phyloP scores from a whole-genome alignment of 2,888 invertebrate genomes.

The Andrena praecox region DNA sequence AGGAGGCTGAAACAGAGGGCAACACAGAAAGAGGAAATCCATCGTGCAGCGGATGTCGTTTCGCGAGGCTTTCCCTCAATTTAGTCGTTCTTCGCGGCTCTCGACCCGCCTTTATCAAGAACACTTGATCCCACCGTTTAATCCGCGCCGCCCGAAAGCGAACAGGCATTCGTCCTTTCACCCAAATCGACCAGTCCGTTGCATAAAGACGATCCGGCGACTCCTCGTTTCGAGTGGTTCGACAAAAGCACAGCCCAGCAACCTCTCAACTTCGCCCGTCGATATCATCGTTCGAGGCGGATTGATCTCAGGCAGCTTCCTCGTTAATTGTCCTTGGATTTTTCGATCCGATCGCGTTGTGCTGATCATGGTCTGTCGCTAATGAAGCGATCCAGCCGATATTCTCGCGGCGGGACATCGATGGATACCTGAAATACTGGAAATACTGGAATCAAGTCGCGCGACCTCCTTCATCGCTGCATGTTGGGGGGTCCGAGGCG shows the following conservation, averaged over 20 bases:
- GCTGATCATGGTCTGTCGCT: conserved; percentile 42
- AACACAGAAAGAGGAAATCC: conserved; percentile 8
- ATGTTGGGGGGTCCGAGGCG: conserved; percentile 2
- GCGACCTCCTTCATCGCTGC: conserved; percentile 42
- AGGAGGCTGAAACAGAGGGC: not conserved
- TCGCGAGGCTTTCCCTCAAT: conserved; percentile 36
- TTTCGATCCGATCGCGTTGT: conserved; percentile 24
- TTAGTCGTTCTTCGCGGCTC: conserved; percentile 49
- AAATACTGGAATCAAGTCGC: conserved; percentile 32
- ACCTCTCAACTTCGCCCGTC: conserved; percentile 18
- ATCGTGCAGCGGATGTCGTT: not conserved
- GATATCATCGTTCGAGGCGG: not conserved
- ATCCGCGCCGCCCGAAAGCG: conserved; percentile 44
- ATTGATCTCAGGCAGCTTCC: not conserved
- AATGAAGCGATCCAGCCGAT: conserved; percentile 58
- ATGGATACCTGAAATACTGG: conserved; percentile 61
- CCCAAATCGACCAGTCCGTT: conserved; percentile 18
- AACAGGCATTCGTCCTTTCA: conserved; percentile 53
- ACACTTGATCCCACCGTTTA: conserved; percentile 57
- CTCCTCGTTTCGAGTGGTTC: conserved; percentile 56
- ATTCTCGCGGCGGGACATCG: conserved; percentile 31
- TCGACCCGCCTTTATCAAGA: conserved; percentile 55
- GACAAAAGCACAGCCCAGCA: conserved; percentile 42
- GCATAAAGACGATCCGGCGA: conserved; percentile 50
- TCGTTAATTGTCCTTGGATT: conserved; percentile 29